Base-by-base conservation (phyloP, 2,797 vertebrate genomes). In the Cephalopachus bancanus region DNA sequence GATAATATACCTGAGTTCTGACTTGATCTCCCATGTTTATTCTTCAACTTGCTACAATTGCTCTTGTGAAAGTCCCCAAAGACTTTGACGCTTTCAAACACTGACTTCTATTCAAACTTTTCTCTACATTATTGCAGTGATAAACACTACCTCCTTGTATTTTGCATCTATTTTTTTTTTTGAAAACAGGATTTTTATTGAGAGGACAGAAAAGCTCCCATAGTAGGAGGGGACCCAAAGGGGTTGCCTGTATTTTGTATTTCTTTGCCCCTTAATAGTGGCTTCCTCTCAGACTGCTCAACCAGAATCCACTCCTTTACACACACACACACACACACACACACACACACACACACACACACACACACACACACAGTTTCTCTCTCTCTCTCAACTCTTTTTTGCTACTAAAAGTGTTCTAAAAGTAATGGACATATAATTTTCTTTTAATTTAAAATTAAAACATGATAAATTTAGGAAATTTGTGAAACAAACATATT, bases 401-500 rank as follows among this genome's bases (percentile, higher is more conserved):
- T 19, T 0, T 67, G 20, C 60, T 88, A 76, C 28, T 15, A 83
- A 15, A 94, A 62, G 33, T 53, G 15, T 69, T 81, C 14, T 62
- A 95, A 89, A 93, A 93, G 33, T 11, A 75, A 89, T 5, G 81
- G 30, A 44, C 57, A 7, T 30, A 55, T 24, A 59, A 10, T 69
- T 69, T 79, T 59, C 33, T 78, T 92, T 83, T 71, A 57, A 75
- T 53, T 80, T 64, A 49, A 87, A 93, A 65, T n/a, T 44, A 65
- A 83, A 72, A 76, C 5, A 81, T 33, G 8, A 4, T 10, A 12
- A 87, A 86, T 76, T 90, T 28, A 81, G 28, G 10, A 74, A 72
- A 78, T 69, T 78, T 62, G 26, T 33, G 59, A 59, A 76, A 89
- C 20, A 76, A 80, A 28, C 10, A 83, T 30, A 60, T 76, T 81